Percentiles rank a stretch among this genome's conserved stretches.
Evolutionary conservation across 1,140 invertebrate species (phyloP).

Genomic region (Drosophila arizonae): DNA sequence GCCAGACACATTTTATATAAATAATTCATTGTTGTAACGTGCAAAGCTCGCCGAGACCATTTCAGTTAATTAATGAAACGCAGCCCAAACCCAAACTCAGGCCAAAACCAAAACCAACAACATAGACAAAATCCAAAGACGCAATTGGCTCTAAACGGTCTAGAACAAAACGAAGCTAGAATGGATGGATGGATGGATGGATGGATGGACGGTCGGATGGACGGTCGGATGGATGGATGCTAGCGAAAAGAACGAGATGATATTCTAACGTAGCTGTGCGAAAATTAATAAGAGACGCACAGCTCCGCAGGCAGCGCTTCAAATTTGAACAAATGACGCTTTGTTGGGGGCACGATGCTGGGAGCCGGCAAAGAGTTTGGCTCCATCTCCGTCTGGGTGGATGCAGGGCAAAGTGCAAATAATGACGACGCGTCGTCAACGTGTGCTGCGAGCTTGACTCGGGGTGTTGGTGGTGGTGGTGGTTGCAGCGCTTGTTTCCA

Average conservation of each 20-base stretch:
- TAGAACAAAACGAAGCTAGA: conserved; percentile 17
- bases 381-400: conserved; percentile 24
- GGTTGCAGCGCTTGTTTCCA: conserved; percentile 67
- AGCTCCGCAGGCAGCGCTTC: conserved; percentile 39
- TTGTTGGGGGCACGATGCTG: conserved; percentile 3
- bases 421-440: conserved; percentile 38
- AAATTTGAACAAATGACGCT: conserved; percentile 61
- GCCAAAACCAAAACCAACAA: conserved; percentile 24
- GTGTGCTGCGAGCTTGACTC: conserved; percentile 22
- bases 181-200: neutral
- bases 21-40: conserved; percentile 83
- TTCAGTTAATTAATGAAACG: conserved; percentile 82
- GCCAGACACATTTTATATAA: conserved; percentile 81
- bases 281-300: conserved; percentile 75
- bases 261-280: conserved; percentile 37
- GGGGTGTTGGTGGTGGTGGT: conserved; percentile 61
- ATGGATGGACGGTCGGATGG: neutral
- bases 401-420: conserved; percentile 64
- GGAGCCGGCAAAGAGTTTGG: conserved; percentile 49
- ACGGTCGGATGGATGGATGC: neutral
- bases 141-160: conserved; percentile 69
- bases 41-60: conserved; percentile 77
- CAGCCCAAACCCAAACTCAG: conserved; percentile 52
- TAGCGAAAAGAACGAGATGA: neutral
- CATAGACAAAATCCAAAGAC: conserved; percentile 52